These are phyloP conservation scores for Thalassophryne amazonica DNA, from an alignment of 2,797 vertebrate genomes.

Conservation along the genomic window DNA sequence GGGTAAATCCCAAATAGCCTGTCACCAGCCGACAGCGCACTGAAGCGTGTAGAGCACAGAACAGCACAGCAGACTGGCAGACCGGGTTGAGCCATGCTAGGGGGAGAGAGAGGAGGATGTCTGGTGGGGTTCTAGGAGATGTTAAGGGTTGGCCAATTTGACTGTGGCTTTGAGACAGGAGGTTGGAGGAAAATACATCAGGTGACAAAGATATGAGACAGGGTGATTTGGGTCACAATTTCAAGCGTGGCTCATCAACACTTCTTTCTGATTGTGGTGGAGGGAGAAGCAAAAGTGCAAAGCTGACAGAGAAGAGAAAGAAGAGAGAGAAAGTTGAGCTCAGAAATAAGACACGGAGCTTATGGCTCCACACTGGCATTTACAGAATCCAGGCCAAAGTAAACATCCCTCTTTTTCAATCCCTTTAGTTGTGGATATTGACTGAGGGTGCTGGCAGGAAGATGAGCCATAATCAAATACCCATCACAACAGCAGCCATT, in stretches of 20 bases:
- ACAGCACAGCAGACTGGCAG: constrained; percentile 61
- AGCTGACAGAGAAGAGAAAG: constrained; percentile 36
- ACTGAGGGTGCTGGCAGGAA: constrained; percentile 64
- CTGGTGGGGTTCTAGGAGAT: constrained; percentile 56
- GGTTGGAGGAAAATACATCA: constrained; percentile 56
- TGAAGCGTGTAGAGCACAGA: constrained; percentile 70
- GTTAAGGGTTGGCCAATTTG: constrained; percentile 67
- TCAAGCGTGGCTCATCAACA: constrained; percentile 63
- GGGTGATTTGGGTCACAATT: constrained; percentile 57
- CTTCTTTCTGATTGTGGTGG: constrained; percentile 49
- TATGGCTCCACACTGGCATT: constrained; percentile 51
- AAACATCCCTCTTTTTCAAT: constrained; percentile 53
- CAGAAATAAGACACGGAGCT: constrained; percentile 56
- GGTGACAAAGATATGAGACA: constrained; percentile 55
- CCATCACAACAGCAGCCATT: constrained; percentile 68
- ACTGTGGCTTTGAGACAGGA: constrained; percentile 60
- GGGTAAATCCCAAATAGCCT: constrained; percentile 78
- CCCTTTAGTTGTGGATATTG: constrained; percentile 62
- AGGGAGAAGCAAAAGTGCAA: constrained; percentile 26
- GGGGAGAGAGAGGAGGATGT: constrained; percentile 52
- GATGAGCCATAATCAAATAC: constrained; percentile 73
- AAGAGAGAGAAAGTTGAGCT: constrained; percentile 40
- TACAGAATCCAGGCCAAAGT: constrained; percentile 53
- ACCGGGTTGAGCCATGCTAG: constrained; percentile 50
- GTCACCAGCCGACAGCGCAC: constrained; percentile 76